These are phyloP conservation scores for Piezodorus guildinii DNA, from an alignment of 1,140 invertebrate genomes.

Conservation along the genomic window DNA sequence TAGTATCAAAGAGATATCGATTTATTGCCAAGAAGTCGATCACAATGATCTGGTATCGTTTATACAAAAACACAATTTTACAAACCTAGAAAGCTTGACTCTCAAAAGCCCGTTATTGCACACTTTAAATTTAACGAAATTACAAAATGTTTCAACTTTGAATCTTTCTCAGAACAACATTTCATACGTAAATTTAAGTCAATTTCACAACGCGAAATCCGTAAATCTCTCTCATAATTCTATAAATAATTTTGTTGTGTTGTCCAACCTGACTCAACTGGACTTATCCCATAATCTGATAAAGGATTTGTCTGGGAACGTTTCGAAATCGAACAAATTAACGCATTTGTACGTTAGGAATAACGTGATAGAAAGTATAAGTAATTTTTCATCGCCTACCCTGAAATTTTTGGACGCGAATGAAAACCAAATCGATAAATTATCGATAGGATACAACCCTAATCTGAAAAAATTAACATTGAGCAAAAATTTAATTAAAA, in stretches of 20 bases:
- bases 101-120: neutral
- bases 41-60: neutral
- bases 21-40: neutral
- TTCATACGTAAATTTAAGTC: neutral
- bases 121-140: slow-evolving; percentile 10
- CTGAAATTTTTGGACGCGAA: slow-evolving; percentile 18
- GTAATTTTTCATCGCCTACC: slow-evolving; percentile 11
- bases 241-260: slow-evolving; percentile 11
- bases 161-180: slow-evolving; percentile 17
- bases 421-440: slow-evolving; percentile 14
- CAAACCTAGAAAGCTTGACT: neutral
- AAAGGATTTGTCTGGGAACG: slow-evolving; percentile 1
- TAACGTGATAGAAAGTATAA: slow-evolving; percentile 16
- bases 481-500: slow-evolving; percentile 17
- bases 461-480: slow-evolving; percentile 16
- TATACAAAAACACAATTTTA: slow-evolving; percentile 10
- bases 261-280: slow-evolving; percentile 12
- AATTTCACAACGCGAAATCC: slow-evolving; percentile 4
- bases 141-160: slow-evolving; percentile 11
- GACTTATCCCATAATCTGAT: slow-evolving; percentile 22
- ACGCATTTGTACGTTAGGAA: slow-evolving; percentile 14
- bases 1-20: neutral
- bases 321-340: slow-evolving; percentile 13
- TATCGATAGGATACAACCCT: slow-evolving; percentile 13
- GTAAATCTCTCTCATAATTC: slow-evolving; percentile 20